phyloP scores from a whole-genome alignment of 2,797 vertebrate species.

The Momotus momota region DNA sequence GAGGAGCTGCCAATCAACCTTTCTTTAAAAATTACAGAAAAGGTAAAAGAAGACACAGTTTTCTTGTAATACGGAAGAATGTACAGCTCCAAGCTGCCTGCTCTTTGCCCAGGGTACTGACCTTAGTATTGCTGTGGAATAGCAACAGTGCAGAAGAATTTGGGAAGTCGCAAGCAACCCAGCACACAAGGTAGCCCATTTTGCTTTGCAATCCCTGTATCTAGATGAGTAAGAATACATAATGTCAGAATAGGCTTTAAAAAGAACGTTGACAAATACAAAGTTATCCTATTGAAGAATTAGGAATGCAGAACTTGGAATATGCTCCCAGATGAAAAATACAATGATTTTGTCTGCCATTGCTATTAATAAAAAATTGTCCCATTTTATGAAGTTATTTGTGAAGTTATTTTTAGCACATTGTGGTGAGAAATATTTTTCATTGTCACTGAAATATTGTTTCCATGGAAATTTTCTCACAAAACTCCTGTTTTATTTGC shows the following conservation, averaged over 20 bases:
- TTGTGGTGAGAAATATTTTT: slow-evolving; percentile 23
- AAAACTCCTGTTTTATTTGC: slow-evolving; percentile 23
- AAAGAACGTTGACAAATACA: neutral
- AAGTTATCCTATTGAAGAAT: neutral
- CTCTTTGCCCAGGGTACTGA: neutral
- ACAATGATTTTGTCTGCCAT: neutral
- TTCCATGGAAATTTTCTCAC: slow-evolving; percentile 64
- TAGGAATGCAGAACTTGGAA: neutral
- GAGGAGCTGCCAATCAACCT: neutral
- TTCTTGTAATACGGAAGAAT: neutral
- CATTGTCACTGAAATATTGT: slow-evolving; percentile 37
- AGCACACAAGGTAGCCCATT: neutral
- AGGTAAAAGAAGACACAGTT: neutral
- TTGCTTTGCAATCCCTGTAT: neutral
- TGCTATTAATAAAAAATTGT: neutral
- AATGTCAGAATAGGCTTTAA: neutral
- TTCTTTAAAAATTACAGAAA: neutral
- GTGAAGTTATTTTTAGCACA: slow-evolving; percentile 31
- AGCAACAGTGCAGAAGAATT: neutral
- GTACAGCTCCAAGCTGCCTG: neutral
- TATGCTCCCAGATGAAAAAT: neutral
- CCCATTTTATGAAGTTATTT: slow-evolving; percentile 25
- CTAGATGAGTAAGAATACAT: neutral
- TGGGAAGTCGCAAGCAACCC: neutral
- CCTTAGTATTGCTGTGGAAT: neutral